Base-by-base conservation (phyloP, 92 coral and sea anemone species). In the Metridium senile region DNA sequence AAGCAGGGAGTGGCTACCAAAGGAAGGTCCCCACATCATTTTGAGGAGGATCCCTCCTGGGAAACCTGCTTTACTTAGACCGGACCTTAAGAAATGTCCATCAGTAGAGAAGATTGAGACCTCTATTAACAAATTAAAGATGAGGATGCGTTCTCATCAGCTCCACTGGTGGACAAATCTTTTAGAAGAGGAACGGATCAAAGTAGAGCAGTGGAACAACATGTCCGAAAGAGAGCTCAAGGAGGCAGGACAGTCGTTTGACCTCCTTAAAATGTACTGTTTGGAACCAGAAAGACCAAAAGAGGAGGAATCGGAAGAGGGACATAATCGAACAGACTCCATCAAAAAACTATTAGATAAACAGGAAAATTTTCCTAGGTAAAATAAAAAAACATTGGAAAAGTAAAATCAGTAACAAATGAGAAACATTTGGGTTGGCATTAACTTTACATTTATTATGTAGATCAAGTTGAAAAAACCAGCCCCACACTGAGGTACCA, bases 41-140 rank as follows among this genome's bases (percentile, higher is more conserved):
- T 34, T 78, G 26, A 65, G 35, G 0, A 47, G 62, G 20, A 13
- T 62, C 32, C 78, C 73, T 2, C 72, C 70, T 10, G 85, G 80
- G 18, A 65, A 83, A 70, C 88, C 84, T 6, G 70, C 77, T 47
- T 54, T 77, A 26, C 30, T 77, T 1, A 59, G 43, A 28, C 89
- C 89, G 0, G 89, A 78, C n/a, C 47, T 71, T 11, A 84, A 65
- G 45, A 84, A 84, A 64, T 71, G 80, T 59, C 80, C 84, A 9
- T 45, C 84, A 0, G 34, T 63, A 3, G 74, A 84, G 33, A 52
- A 33, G 39, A 84, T 76, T 43, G 45, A 32, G 25, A 45, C 70
- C 28, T 68, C 77, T 0, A 67, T 77, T 1, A 46, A 75, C 25
- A 69, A 76, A 27, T 58, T 76, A 33, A 76, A 76, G 65, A 45